Base-by-base conservation (phyloP, 2,888 invertebrate genomes). In the Melinopterus prodromus region DNA sequence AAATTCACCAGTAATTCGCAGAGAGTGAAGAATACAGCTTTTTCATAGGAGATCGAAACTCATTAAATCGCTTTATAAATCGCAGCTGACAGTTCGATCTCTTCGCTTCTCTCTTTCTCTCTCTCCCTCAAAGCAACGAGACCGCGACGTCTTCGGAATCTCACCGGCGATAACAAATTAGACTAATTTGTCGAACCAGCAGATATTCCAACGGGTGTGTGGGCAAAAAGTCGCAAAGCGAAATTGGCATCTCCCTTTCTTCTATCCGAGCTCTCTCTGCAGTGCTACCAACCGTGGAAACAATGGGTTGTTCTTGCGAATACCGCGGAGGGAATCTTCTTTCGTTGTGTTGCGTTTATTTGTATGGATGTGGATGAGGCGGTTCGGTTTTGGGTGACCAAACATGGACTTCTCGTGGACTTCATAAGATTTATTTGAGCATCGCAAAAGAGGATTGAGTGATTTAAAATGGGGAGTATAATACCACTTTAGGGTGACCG, bases 121-220 rank as follows among this genome's bases (percentile, higher is more conserved):
- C 74, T 35, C 37, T 74, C 53, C 53, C 53, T 53, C 53, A 9
- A 53, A 53, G 53, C 7, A 6, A 53, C 53, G 53, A 7, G 53
- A 12, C 53, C 9, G 12, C 53, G 53, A 53, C 7, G 53, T 53
- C 53, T 53, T 53, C 74, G 37, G 74, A 74, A 74, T 74, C 74
- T 74, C 9, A 3, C 12, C 74, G 74, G 74, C 35, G 74, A 35
- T 37, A 74, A 74, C 74, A 74, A 74, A 74, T 74, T 74, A 74
- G 74, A 74, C 74, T 74, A 74, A 74, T 74, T 74, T 74, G 74
- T 74, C 74, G 74, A 74, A 37, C 35, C 74, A 35, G 74, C 74
- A 74, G 74, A 74, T 74, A 74, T 74, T 53, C 53, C 35, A 35
- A 37, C 35, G 36, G 12, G 35, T 15, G 37, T 26, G 74, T 74